Evolutionary conservation across 2,797 vertebrate species (phyloP).

Genomic region (Holocentrus rufus): DNA sequence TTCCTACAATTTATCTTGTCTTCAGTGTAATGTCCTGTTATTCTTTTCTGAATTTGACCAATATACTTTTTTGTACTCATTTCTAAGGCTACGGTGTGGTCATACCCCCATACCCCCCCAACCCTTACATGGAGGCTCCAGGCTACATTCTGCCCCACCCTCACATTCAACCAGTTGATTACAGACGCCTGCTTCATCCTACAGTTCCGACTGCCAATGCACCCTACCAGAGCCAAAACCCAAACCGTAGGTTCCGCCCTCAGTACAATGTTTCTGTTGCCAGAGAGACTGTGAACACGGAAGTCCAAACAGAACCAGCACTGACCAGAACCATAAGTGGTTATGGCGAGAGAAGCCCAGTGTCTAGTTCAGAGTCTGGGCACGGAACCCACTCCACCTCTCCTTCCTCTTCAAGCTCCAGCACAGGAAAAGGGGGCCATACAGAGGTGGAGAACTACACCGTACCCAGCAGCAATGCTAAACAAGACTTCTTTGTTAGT

Average conservation of each 20-base stretch:
- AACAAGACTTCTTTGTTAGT: neutral
- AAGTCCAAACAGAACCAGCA: slow-evolving; percentile 71
- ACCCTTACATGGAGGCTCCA: slow-evolving; percentile 68
- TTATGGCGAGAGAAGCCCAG: slow-evolving; percentile 15
- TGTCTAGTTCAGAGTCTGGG: slow-evolving; percentile 64
- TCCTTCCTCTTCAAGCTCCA: slow-evolving; percentile 47
- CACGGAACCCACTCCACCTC: slow-evolving; percentile 51
- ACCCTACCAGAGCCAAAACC: slow-evolving; percentile 51
- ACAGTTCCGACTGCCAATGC: slow-evolving; percentile 26
- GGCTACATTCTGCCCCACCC: slow-evolving; percentile 69
- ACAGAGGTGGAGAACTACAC: neutral
- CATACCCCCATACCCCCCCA: slow-evolving; percentile 66
- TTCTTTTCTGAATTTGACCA: neutral
- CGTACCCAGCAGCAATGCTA: neutral
- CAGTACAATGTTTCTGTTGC: neutral
- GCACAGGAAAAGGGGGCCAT: slow-evolving; percentile 25
- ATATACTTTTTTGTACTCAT: neutral
- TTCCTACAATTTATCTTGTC: neutral
- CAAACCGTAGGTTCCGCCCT: slow-evolving; percentile 36
- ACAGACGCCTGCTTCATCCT: slow-evolving; percentile 62
- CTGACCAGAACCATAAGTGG: neutral
- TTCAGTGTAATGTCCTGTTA: neutral
- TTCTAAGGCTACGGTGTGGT: slow-evolving; percentile 72
- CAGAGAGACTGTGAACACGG: slow-evolving; percentile 56
- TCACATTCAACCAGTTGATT: slow-evolving; percentile 68